Conservation (phyloP, 35 echinoderm and acorn worm genomes). For the Ophioderma brevispina region DNA sequence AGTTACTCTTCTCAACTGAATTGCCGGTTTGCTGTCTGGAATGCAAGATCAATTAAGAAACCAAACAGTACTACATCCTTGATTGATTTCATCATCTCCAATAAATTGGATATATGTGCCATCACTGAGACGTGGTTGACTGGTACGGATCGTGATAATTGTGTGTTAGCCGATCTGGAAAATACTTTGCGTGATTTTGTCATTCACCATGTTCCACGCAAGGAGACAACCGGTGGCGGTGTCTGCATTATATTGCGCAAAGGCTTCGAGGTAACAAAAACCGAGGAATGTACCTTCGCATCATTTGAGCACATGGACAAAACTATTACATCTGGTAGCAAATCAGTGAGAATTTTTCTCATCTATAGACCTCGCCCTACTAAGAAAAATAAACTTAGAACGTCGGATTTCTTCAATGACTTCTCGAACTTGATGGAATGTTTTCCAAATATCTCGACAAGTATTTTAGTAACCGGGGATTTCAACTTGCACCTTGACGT, state of each 20-base stretch:
- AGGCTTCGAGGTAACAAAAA: not conserved
- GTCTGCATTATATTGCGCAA: constrained; percentile 25
- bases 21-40: constrained; percentile 9
- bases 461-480: not conserved
- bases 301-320: constrained; percentile 34
- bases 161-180: constrained; percentile 17
- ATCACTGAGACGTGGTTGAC: constrained; percentile 70
- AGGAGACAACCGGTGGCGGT: constrained; percentile 37
- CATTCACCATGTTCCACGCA: constrained; percentile 20
- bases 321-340: not conserved
- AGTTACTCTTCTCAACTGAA: not conserved
- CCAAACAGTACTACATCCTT: not conserved
- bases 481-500: not conserved
- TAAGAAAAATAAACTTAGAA: not conserved
- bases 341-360: not conserved
- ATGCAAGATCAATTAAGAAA: constrained; percentile 7
- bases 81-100: constrained; percentile 38
- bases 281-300: not conserved
- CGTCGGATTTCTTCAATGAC: not conserved
- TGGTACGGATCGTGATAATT: constrained; percentile 39
- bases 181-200: constrained; percentile 27
- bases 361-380: constrained; percentile 6
- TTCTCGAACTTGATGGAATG: not conserved
- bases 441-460: not conserved
- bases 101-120: constrained; percentile 49